A percentile compares a stretch with the other conserved stretches of the same genome.
phyloP scores from a whole-genome alignment of 2,797 vertebrate genomes.

The Aulostomus chinensis region DNA sequence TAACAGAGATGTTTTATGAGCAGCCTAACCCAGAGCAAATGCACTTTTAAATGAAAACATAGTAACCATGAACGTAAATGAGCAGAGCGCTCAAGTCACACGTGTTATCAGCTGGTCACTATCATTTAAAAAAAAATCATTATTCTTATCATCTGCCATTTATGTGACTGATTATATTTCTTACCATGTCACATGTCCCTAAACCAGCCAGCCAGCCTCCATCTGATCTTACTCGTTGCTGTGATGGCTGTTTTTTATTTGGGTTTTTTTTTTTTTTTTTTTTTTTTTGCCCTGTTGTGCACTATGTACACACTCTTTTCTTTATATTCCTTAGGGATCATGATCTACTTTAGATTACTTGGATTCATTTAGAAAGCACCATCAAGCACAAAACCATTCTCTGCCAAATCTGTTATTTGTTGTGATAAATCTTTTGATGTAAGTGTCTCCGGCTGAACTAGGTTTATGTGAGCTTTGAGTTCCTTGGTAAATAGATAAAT shows the following conservation, averaged over 20 bases:
- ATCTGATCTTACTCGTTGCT: slow-evolving; percentile 15
- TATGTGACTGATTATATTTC: neutral
- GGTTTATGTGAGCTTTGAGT: slow-evolving; percentile 68
- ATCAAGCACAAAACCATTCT: slow-evolving; percentile 37
- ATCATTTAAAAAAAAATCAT: too few relatives aligned
- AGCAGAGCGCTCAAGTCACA: too few relatives aligned
- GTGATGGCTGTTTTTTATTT: slow-evolving; percentile 16
- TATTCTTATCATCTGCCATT: neutral
- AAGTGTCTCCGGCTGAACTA: slow-evolving; percentile 62
- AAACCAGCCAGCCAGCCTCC: slow-evolving; percentile 9
- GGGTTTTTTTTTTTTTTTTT: too few relatives aligned
- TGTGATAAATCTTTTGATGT: slow-evolving; percentile 56
- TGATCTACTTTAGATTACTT: slow-evolving; percentile 28
- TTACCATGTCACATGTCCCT: slow-evolving; percentile 12
- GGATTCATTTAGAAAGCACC: slow-evolving; percentile 44
- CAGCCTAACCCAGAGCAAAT: neutral
- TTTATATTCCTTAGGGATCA: slow-evolving; percentile 20
- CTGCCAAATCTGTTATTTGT: slow-evolving; percentile 61
- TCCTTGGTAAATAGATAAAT: slow-evolving; percentile 65
- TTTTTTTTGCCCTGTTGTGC: too few relatives aligned
- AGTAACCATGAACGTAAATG: neutral
- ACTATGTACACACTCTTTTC: too few relatives aligned
- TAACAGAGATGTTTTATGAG: slow-evolving; percentile 16
- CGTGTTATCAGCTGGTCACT: too few relatives aligned
- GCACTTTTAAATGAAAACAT: neutral